These are phyloP conservation scores for Aphelenchoides avenae DNA, from an alignment of 1,140 invertebrate genomes.

Conservation along the genomic window DNA sequence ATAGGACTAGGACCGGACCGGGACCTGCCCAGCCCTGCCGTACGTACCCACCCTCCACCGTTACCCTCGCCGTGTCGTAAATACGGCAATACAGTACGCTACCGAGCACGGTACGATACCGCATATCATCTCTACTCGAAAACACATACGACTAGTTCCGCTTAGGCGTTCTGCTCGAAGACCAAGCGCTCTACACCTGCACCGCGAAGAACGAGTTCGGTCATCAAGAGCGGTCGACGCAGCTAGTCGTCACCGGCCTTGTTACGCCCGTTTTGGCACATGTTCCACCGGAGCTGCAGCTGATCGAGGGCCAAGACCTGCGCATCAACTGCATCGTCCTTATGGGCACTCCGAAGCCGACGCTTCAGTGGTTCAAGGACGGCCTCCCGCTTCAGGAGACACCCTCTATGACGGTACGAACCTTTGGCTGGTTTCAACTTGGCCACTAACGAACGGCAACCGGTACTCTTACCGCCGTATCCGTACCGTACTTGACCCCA, in stretches of 20 bases:
- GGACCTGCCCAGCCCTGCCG: too few species aligned
- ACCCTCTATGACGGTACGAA: too few species aligned
- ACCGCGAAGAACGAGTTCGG: constrained; percentile 62
- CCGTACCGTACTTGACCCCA: too few species aligned
- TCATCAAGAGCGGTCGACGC: constrained; percentile 55
- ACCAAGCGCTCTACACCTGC: constrained; percentile 60
- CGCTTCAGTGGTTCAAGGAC: constrained; percentile 61
- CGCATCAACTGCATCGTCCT: constrained; percentile 60
- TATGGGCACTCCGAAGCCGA: constrained; percentile 62
- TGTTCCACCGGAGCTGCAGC: constrained; percentile 50
- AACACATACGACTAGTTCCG: neutral
- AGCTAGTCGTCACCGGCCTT: constrained; percentile 62
- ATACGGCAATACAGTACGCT: too few species aligned
- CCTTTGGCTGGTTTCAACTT: too few species aligned
- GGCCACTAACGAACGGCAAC: too few species aligned
- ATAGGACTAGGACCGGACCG: too few species aligned
- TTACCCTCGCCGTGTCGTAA: too few species aligned
- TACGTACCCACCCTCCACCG: too few species aligned
- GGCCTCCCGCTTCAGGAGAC: constrained; percentile 28
- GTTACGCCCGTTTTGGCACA: constrained; percentile 50
- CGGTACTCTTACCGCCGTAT: too few species aligned
- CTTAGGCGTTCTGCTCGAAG: constrained; percentile 47
- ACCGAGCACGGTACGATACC: too few species aligned
- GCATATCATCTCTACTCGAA: too few species aligned
- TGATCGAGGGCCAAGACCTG: constrained; percentile 55